These are phyloP conservation scores for Ovis canadensis DNA, from an alignment of 2,113 vertebrate species.

Conservation along the genomic window DNA sequence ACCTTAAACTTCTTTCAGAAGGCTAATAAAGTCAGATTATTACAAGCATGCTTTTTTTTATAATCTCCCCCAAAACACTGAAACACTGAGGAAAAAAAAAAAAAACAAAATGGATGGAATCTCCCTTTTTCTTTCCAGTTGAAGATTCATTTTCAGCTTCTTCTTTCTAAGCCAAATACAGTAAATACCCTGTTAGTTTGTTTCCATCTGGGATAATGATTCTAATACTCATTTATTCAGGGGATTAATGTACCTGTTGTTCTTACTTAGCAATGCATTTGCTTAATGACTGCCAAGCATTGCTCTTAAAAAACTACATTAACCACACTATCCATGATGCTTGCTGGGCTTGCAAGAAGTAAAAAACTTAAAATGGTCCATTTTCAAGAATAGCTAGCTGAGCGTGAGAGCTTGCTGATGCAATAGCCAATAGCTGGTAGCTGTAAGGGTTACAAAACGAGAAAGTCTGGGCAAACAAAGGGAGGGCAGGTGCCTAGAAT, in stretches of 20 bases:
- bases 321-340: background rate
- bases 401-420: background rate
- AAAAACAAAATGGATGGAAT: background rate
- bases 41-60: background rate
- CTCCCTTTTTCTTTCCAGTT: background rate
- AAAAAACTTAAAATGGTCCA: background rate
- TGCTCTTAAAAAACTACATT: background rate
- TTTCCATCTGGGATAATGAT: slow-evolving; percentile 14
- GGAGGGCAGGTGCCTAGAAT: background rate
- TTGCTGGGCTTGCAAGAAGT: background rate
- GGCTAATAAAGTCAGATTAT: background rate
- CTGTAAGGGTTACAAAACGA: background rate
- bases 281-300: background rate
- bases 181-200: background rate
- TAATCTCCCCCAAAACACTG: background rate
- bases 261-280: slow-evolving; percentile 30
- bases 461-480: background rate
- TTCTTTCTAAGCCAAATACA: slow-evolving; percentile 26
- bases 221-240: slow-evolving; percentile 23
- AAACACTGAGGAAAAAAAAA: background rate
- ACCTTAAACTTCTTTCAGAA: background rate
- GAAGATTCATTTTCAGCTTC: slow-evolving; percentile 33
- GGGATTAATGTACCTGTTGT: slow-evolving; percentile 16
- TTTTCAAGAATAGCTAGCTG: background rate
- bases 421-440: background rate